phyloP scores from a whole-genome alignment of 2,797 vertebrate genomes.

The Siniperca scherzeri region DNA sequence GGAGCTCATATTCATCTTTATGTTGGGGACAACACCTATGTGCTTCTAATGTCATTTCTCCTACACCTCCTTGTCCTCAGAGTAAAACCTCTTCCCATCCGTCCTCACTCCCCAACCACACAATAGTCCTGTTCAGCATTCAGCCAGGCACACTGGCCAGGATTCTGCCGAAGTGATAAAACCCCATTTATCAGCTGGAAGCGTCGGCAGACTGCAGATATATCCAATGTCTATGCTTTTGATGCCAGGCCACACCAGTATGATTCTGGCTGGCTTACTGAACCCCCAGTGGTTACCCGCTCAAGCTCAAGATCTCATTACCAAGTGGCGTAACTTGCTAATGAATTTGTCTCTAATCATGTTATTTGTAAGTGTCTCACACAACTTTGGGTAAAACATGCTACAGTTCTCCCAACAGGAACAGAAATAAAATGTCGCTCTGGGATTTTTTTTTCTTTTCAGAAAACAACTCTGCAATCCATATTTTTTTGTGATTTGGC shows the following conservation, averaged over 20 bases:
- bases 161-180: slow-evolving; percentile 72
- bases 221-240: slow-evolving; percentile 57
- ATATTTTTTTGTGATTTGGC: slow-evolving; percentile 66
- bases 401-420: slow-evolving; percentile 32
- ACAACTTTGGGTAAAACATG: slow-evolving; percentile 46
- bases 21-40: slow-evolving; percentile 12
- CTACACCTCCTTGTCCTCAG: slow-evolving; percentile 38
- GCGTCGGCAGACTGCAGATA: slow-evolving; percentile 61
- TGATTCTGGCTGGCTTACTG: slow-evolving; percentile 60
- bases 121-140: slow-evolving; percentile 67
- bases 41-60: slow-evolving; percentile 28
- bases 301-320: slow-evolving; percentile 76
- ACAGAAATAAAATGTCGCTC: slow-evolving; percentile 48
- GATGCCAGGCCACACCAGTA: slow-evolving; percentile 67
- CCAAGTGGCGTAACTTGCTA: slow-evolving; percentile 59
- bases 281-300: slow-evolving; percentile 57
- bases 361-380: slow-evolving; percentile 68
- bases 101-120: slow-evolving; percentile 35
- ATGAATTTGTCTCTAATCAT: slow-evolving; percentile 73
- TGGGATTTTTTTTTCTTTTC: slow-evolving; percentile 27
- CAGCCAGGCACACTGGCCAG: slow-evolving; percentile 52
- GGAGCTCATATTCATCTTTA: slow-evolving; percentile 15
- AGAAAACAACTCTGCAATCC: slow-evolving; percentile 49
- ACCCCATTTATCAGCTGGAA: slow-evolving; percentile 73
- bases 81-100: slow-evolving; percentile 49